Conservation (phyloP, 2,797 vertebrate genomes). For the Tiaroga cobitis region DNA sequence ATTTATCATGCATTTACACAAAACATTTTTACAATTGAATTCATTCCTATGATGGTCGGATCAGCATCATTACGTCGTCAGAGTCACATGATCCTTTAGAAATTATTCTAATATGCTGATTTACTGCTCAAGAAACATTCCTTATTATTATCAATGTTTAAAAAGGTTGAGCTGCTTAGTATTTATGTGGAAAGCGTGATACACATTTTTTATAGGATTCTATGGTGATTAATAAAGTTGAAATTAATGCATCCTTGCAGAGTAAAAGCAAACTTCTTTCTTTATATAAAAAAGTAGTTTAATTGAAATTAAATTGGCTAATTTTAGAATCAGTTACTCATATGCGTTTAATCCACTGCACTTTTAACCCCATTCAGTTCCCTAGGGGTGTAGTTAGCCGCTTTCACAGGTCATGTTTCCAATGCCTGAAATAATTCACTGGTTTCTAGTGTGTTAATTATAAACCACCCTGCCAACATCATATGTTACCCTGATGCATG, state of each 20-base stretch:
- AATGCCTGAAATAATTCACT: slow-evolving; percentile 43
- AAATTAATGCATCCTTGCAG: background rate
- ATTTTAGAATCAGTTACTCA: background rate
- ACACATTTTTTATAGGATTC: no score
- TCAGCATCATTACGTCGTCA: no score
- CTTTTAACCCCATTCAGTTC: background rate
- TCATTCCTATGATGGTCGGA: no score
- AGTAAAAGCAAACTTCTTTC: background rate
- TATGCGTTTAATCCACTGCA: background rate
- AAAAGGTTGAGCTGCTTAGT: no score
- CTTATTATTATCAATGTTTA: no score
- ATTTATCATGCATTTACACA: no score
- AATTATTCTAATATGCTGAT: no score
- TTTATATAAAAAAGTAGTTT: background rate
- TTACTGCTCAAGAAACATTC: no score
- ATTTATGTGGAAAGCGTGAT: no score
- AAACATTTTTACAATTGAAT: no score
- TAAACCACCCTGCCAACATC: slow-evolving; percentile 35
- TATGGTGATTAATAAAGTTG: no score
- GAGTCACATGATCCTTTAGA: no score
- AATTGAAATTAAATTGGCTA: background rate
- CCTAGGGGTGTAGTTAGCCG: background rate
- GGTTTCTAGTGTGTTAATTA: slow-evolving; percentile 41
- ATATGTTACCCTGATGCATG: background rate
- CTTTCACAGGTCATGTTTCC: slow-evolving; percentile 38